Evolutionary conservation across 2,888 invertebrate genomes (phyloP).

Genomic region (Amphipoea oculea): DNA sequence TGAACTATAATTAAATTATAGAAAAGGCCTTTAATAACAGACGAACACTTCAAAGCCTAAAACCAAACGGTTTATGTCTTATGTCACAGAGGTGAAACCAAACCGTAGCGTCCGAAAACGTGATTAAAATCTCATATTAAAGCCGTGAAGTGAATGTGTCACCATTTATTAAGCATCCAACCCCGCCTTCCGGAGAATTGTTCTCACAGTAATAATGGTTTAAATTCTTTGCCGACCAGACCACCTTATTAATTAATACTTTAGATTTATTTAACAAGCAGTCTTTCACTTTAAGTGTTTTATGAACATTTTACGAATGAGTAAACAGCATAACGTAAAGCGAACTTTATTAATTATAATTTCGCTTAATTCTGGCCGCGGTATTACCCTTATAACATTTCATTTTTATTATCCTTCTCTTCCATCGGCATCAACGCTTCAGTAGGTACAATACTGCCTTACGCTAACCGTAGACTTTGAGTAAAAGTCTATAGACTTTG

Average conservation of each 20-base stretch:
- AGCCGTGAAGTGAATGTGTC: slow-evolving; percentile 15
- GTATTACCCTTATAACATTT: slow-evolving; percentile 44
- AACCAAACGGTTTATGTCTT: neutral
- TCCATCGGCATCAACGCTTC: slow-evolving; percentile 23
- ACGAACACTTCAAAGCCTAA: neutral
- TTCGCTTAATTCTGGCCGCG: slow-evolving; percentile 32
- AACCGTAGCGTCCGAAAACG: slow-evolving; percentile 11
- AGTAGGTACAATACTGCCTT: slow-evolving; percentile 24
- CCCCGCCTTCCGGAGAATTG: neutral
- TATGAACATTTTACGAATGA: slow-evolving; percentile 33
- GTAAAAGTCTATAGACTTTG: slow-evolving; percentile 41
- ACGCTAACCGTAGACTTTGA: slow-evolving; percentile 43
- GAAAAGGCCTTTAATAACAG: neutral
- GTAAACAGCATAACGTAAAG: slow-evolving; percentile 27
- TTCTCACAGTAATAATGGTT: slow-evolving; percentile 24
- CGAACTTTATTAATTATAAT: slow-evolving; percentile 54
- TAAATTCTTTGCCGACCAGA: slow-evolving; percentile 16
- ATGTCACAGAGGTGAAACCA: neutral
- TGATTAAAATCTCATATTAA: slow-evolving; percentile 34
- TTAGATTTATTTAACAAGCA: slow-evolving; percentile 19
- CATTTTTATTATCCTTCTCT: slow-evolving; percentile 47
- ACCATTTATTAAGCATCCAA: slow-evolving; percentile 27
- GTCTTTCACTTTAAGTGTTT: slow-evolving; percentile 39
- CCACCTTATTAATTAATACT: slow-evolving; percentile 11
- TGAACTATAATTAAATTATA: neutral